Conservation (phyloP, 2,888 invertebrate species). For the Caenorhabditis sulstoni region DNA sequence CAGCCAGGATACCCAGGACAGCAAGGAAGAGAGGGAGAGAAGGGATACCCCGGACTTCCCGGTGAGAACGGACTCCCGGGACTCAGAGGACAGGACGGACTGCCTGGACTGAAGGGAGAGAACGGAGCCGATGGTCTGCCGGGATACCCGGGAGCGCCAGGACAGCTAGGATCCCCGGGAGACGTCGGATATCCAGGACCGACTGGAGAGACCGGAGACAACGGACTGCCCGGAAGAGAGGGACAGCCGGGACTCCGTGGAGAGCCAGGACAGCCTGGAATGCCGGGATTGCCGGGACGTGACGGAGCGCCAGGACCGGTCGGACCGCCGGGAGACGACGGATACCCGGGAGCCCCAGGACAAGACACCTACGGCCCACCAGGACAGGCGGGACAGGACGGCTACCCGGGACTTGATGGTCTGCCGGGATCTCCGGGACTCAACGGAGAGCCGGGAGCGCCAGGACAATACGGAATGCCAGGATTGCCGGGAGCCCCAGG, state of each 20-base stretch:
- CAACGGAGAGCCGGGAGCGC: slow-evolving; percentile 76
- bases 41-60: slow-evolving; percentile 72
- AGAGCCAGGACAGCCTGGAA: slow-evolving; percentile 68
- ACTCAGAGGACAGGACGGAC: slow-evolving; percentile 67
- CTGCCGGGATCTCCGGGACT: slow-evolving; percentile 73
- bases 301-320: slow-evolving; percentile 77
- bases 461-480: slow-evolving; percentile 66
- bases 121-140: slow-evolving; percentile 74
- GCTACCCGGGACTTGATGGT: slow-evolving; percentile 72
- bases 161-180: slow-evolving; percentile 65
- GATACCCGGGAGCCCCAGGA: slow-evolving; percentile 79
- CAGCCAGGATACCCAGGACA: slow-evolving; percentile 71
- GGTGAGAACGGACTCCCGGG: slow-evolving; percentile 71
- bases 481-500: slow-evolving; percentile 71
- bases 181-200: slow-evolving; percentile 68
- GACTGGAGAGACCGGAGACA: slow-evolving; percentile 72
- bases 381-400: slow-evolving; percentile 71
- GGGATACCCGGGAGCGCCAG: slow-evolving; percentile 75
- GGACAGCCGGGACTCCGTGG: slow-evolving; percentile 76
- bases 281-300: slow-evolving; percentile 74
- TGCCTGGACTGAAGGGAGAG: slow-evolving; percentile 74
- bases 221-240: slow-evolving; percentile 73
- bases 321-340: slow-evolving; percentile 79
- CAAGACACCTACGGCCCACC: slow-evolving; percentile 68
- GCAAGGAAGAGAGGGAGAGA: slow-evolving; percentile 73